Conservation (phyloP, 1,140 invertebrate species). For the Arctopsyche grandis region DNA sequence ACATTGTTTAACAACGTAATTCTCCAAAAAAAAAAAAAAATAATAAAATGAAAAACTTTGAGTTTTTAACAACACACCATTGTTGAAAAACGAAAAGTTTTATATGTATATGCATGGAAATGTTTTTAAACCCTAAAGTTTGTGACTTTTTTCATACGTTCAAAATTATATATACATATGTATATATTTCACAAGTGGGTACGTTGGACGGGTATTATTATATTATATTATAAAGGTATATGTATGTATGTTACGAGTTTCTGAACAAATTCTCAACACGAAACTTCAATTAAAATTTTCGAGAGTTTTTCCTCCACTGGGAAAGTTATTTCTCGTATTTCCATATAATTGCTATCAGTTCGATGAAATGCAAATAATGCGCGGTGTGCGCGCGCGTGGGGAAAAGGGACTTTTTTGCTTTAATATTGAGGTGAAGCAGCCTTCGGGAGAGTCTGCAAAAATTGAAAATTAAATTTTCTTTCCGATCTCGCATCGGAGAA, state of each 20-base stretch:
- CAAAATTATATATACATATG: background rate
- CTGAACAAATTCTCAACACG: constrained; percentile 34
- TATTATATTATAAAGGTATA: no score
- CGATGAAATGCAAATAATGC: constrained; percentile 46
- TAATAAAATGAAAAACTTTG: no score
- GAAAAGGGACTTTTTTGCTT: constrained; percentile 13
- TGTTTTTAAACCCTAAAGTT: background rate
- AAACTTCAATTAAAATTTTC: constrained; percentile 39
- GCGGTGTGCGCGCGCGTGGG: background rate
- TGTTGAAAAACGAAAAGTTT: constrained; percentile 8
- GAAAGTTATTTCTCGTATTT: constrained; percentile 40
- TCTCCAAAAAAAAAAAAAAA: no score
- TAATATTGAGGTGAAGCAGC: constrained; percentile 5
- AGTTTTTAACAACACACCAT: background rate
- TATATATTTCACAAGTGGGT: background rate
- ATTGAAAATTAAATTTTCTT: constrained; percentile 45
- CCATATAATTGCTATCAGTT: constrained; percentile 44
- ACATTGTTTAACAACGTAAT: no score
- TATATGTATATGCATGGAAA: constrained; percentile 7
- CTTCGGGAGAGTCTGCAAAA: constrained; percentile 10
- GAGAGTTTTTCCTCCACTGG: constrained; percentile 9
- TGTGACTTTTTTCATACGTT: background rate
- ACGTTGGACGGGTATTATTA: no score
- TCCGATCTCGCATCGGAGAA: background rate
- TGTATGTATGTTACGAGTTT: background rate